Evolutionary conservation across 2,113 vertebrate genomes (phyloP).

Genomic region (Jacana jacana): DNA sequence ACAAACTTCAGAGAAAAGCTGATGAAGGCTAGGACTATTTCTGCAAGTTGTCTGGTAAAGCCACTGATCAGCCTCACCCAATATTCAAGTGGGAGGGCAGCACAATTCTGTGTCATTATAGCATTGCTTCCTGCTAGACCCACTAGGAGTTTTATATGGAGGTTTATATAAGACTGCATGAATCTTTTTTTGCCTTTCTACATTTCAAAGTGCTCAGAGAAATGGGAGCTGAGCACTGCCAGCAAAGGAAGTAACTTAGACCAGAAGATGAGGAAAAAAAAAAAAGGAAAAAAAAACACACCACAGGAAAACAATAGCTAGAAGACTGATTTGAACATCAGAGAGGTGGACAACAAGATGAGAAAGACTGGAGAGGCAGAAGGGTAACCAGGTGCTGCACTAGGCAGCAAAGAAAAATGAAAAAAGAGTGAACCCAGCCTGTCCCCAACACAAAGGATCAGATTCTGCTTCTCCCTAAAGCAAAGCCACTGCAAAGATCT

Average conservation of each 20-base stretch:
- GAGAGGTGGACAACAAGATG: neutral
- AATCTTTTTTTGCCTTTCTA: neutral
- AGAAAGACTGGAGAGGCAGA: neutral
- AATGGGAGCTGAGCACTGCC: neutral
- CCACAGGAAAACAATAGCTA: neutral
- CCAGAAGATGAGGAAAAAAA: neutral
- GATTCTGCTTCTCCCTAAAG: neutral
- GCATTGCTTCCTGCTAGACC: rapidly evolving
- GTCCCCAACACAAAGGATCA: neutral
- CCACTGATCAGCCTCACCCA: neutral
- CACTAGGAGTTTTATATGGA: too few relatives aligned
- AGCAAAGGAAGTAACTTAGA: neutral
- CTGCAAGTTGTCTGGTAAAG: neutral
- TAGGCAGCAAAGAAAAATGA: neutral
- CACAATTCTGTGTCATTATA: neutral
- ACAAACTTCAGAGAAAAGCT: neutral
- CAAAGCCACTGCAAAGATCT: neutral
- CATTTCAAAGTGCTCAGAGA: neutral
- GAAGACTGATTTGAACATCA: neutral
- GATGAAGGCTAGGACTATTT: neutral
- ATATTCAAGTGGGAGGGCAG: neutral
- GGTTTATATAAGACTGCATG: neutral
- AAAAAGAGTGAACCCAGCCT: neutral
- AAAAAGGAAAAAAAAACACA: neutral
- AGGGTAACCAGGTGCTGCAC: neutral